phyloP scores from a whole-genome alignment of 2,797 vertebrate species.

The Cyprinodon diabolis region DNA sequence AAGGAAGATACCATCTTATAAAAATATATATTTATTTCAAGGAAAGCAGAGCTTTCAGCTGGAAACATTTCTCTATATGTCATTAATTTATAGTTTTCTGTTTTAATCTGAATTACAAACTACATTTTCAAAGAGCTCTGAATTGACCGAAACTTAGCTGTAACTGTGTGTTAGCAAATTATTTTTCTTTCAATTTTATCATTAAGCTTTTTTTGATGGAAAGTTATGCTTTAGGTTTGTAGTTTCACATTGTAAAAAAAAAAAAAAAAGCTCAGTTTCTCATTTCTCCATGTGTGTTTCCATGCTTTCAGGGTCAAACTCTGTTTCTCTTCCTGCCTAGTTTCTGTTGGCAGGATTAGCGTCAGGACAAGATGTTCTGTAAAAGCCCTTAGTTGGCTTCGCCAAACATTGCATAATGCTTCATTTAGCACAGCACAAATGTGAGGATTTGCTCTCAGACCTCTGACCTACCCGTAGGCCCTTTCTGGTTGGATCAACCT shows the following conservation, averaged over 20 bases:
- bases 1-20: too few species aligned
- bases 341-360: conserved; percentile 79
- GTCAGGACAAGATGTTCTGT: conserved; percentile 79
- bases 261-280: conserved; percentile 2
- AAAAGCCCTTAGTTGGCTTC: conserved; percentile 67
- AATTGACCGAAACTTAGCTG: background rate
- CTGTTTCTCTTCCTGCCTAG: conserved; percentile 71
- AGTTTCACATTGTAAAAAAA: background rate
- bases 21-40: background rate
- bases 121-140: background rate
- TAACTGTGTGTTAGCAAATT: background rate
- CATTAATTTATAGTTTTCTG: background rate
- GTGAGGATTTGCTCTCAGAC: conserved; percentile 73
- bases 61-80: background rate
- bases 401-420: conserved; percentile 79
- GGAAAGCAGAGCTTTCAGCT: background rate
- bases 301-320: conserved; percentile 69
- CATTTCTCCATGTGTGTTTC: conserved; percentile 27
- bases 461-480: conserved; percentile 71
- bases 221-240: conserved; percentile 9
- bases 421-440: conserved; percentile 78
- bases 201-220: background rate
- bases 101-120: background rate
- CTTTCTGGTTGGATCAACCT: conserved; percentile 69
- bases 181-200: background rate